phyloP scores from a whole-genome alignment of 2,888 invertebrate species.

The Tipula confusa region DNA sequence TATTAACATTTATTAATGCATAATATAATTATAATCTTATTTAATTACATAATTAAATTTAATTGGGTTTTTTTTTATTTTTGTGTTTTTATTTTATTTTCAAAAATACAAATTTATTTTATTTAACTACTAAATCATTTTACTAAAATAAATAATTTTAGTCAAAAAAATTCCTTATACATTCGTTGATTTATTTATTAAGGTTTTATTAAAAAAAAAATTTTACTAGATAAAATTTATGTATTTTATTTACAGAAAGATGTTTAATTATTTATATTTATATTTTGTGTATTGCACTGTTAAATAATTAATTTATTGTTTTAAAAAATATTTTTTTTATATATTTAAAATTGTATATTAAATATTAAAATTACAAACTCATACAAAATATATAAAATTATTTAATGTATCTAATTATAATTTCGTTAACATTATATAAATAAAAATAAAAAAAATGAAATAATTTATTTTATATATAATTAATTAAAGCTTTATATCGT shows the following conservation, averaged over 20 bases:
- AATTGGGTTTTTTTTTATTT: background rate
- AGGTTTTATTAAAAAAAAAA: background rate
- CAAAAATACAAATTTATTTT: background rate
- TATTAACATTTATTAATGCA: conserved; percentile 9
- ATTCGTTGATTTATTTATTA: background rate
- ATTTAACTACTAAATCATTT: background rate
- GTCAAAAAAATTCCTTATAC: background rate
- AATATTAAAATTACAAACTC: background rate
- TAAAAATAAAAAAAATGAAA: background rate
- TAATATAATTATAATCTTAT: background rate
- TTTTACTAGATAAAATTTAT: conserved; percentile 1
- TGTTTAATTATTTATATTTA: background rate
- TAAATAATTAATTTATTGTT: background rate
- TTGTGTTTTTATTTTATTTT: background rate
- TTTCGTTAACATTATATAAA: too few relatives aligned
- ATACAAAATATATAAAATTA: conserved; percentile 5
- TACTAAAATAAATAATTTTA: conserved; percentile 25
- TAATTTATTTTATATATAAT: background rate
- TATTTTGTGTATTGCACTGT: background rate
- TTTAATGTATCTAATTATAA: background rate
- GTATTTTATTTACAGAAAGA: background rate
- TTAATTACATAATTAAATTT: background rate
- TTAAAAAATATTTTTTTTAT: background rate
- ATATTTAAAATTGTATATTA: background rate
- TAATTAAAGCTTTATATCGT: conserved; percentile 12